Conservation (phyloP, 2,113 vertebrate species). For the Panthera leo region DNA sequence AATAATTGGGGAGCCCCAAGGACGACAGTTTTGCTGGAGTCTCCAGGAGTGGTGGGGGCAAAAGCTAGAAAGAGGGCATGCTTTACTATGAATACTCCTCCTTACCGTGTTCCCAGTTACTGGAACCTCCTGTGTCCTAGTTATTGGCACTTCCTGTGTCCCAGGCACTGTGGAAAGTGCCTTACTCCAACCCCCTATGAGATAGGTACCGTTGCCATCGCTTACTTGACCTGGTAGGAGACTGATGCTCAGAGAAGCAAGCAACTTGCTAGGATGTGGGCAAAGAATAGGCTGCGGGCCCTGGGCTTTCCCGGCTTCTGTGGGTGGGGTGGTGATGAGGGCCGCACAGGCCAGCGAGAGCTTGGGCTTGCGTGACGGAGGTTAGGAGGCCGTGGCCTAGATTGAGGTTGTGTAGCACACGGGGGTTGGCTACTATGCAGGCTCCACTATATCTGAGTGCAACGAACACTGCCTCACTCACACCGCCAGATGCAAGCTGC, state of each 20-base stretch:
- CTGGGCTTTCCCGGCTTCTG: background rate
- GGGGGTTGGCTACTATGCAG: background rate
- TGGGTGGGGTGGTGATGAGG: background rate
- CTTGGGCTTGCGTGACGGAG: background rate
- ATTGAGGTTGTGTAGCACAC: background rate
- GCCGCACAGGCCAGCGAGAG: background rate
- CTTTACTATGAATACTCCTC: background rate
- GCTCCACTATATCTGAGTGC: too few relatives aligned
- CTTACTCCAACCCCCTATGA: background rate
- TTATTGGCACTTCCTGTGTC: background rate
- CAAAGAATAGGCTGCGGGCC: too few relatives aligned
- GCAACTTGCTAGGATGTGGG: background rate
- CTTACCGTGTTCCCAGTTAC: background rate
- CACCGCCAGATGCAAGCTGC: too few relatives aligned
- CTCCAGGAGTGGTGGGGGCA: background rate
- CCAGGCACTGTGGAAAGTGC: background rate
- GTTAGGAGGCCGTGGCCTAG: background rate
- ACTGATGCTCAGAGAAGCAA: background rate
- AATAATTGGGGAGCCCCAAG: background rate
- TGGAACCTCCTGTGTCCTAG: background rate
- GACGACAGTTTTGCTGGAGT: background rate
- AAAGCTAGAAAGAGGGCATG: background rate
- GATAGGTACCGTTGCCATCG: background rate
- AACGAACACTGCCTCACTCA: background rate
- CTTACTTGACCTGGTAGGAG: background rate